These are phyloP conservation scores for Callionymus lyra DNA, from an alignment of 2,113 vertebrate species.

Conservation along the genomic window DNA sequence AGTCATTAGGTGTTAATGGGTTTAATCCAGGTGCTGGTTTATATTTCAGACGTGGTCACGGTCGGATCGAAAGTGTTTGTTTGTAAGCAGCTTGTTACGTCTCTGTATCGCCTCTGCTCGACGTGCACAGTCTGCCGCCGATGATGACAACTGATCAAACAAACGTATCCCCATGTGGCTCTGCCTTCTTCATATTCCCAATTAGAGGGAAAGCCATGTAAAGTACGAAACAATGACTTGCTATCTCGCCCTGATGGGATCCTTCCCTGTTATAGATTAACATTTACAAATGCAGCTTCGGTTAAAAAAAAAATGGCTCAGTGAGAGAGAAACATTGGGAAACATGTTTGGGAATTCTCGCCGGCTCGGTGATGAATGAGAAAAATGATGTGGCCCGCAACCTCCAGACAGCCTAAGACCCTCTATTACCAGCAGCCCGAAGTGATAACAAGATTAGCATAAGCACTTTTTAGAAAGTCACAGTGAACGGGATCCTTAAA, in stretches of 20 bases:
- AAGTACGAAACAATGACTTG: constrained; percentile 29
- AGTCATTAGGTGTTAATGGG: background rate
- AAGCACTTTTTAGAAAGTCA: constrained; percentile 51
- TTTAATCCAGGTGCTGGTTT: constrained; percentile 4
- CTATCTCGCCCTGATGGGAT: constrained; percentile 25
- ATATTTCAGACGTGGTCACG: constrained; percentile 4
- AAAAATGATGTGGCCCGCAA: constrained; percentile 23
- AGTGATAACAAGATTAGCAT: constrained; percentile 58
- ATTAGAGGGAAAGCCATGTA: constrained; percentile 26
- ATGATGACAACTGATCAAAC: constrained; percentile 38
- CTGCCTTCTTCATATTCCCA: constrained; percentile 8
- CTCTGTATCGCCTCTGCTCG: constrained; percentile 9
- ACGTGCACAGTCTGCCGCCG: constrained; percentile 14
- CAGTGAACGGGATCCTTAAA: constrained; percentile 49
- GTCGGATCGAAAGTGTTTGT: constrained; percentile 33
- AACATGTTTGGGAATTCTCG: constrained; percentile 13
- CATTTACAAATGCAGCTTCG: too few species aligned
- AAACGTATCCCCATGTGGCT: constrained; percentile 12
- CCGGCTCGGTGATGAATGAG: constrained; percentile 2
- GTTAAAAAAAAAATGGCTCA: constrained; percentile 8
- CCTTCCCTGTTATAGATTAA: constrained; percentile 32
- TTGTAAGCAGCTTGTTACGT: constrained; percentile 34
- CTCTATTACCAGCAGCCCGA: constrained; percentile 36
- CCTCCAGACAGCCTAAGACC: constrained; percentile 23
- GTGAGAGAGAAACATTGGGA: constrained; percentile 6